phyloP scores from a whole-genome alignment of 2,113 vertebrate species.

The Albula glossodonta region DNA sequence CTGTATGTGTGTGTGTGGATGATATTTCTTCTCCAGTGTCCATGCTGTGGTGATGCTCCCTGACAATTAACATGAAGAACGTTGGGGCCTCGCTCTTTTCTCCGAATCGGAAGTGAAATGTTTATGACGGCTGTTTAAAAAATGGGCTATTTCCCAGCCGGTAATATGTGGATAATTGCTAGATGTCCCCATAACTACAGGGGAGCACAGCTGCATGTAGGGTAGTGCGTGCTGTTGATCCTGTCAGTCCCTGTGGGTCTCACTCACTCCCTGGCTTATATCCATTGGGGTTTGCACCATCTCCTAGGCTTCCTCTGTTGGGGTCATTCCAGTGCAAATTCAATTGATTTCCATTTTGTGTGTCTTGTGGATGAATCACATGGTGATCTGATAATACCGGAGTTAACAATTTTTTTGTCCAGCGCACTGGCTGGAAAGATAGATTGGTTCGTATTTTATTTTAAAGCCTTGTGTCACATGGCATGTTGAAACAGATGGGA shows the following conservation, averaged over 20 bases:
- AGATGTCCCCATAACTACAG: not conserved
- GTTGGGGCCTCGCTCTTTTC: not conserved
- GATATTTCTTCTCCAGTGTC: not conserved
- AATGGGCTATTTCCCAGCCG: not conserved
- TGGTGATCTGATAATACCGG: no score
- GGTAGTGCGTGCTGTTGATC: not conserved
- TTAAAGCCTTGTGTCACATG: no score
- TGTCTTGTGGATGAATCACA: no score
- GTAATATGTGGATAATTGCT: constrained; percentile 1
- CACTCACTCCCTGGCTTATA: not conserved
- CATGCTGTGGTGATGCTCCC: not conserved
- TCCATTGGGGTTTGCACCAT: not conserved
- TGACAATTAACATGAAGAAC: not conserved
- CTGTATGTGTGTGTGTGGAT: not conserved
- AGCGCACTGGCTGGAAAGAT: no score
- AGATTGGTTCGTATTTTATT: no score
- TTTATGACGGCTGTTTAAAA: not conserved
- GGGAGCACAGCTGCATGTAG: not conserved
- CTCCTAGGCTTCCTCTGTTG: not conserved
- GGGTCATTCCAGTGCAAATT: no score
- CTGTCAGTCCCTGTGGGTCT: not conserved
- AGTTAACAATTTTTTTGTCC: no score
- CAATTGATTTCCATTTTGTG: no score
- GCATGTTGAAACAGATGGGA: no score
- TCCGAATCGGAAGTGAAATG: not conserved